phyloP scores from a whole-genome alignment of 2,113 vertebrate species.

The Vicugna pacos region DNA sequence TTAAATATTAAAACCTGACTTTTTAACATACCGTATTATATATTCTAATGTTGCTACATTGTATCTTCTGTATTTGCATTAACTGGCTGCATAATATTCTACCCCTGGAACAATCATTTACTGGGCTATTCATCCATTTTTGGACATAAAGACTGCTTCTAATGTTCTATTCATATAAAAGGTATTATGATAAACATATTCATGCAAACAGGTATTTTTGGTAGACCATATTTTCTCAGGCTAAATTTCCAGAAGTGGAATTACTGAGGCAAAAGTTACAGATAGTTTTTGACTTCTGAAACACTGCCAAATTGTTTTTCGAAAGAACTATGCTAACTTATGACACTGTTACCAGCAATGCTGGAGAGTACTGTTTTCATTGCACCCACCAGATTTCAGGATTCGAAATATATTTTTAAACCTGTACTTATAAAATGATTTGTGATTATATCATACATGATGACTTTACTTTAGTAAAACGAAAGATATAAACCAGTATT shows the following conservation, averaged over 20 bases:
- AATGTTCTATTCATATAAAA: constrained; percentile 41
- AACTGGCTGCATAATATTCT: constrained; percentile 28
- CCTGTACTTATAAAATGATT: constrained; percentile 17
- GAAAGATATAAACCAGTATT: constrained; percentile 7
- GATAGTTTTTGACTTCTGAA: constrained; percentile 23
- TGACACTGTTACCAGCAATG: neutral
- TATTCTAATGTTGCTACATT: neutral
- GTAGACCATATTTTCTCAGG: constrained; percentile 46
- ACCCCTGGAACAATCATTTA: neutral
- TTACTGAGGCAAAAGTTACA: neutral
- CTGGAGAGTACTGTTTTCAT: neutral
- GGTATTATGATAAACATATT: neutral
- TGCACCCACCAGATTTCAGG: neutral
- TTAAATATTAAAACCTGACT: neutral
- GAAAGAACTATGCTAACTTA: neutral
- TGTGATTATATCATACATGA: constrained; percentile 7
- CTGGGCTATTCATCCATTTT: constrained; percentile 11
- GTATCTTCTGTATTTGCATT: neutral
- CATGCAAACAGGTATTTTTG: neutral
- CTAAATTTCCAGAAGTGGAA: constrained; percentile 18
- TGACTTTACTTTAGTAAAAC: neutral
- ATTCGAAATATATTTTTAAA: constrained; percentile 37
- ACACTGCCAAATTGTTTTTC: neutral
- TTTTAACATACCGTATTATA: neutral
- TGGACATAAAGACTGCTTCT: neutral